Conservation (phyloP, 2,797 vertebrate genomes). For the Clarias pachynema region DNA sequence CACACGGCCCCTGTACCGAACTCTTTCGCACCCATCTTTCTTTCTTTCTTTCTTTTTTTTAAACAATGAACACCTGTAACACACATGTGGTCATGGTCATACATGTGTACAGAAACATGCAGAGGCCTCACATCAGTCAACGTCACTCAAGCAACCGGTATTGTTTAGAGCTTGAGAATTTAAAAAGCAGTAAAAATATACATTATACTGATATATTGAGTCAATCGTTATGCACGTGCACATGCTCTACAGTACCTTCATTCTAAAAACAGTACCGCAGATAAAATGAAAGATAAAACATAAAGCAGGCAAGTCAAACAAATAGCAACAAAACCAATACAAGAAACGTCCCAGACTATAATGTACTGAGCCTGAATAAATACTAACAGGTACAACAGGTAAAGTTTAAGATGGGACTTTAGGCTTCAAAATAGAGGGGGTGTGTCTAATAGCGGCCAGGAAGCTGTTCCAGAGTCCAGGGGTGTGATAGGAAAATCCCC, state of each 20-base stretch:
- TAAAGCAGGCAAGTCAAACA: background rate
- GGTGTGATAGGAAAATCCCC: background rate
- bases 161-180: background rate
- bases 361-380: background rate
- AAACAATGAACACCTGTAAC: constrained; percentile 38
- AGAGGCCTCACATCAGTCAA: background rate
- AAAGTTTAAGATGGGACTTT: background rate
- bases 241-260: background rate
- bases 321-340: background rate
- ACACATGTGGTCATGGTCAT: background rate
- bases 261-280: background rate
- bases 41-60: background rate
- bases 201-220: background rate
- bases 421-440: background rate
- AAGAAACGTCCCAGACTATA: background rate
- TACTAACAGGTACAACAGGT: background rate
- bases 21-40: constrained; percentile 50
- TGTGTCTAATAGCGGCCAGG: background rate
- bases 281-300: background rate
- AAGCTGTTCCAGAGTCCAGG: background rate
- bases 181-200: too few relatives aligned
- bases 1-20: constrained; percentile 55
- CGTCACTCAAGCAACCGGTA: background rate
- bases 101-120: constrained; percentile 3
- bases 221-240: too few relatives aligned